Percentiles rank a stretch among this genome's conserved stretches.
Evolutionary conservation across 2,113 vertebrate species (phyloP).

Genomic region (Columba livia): DNA sequence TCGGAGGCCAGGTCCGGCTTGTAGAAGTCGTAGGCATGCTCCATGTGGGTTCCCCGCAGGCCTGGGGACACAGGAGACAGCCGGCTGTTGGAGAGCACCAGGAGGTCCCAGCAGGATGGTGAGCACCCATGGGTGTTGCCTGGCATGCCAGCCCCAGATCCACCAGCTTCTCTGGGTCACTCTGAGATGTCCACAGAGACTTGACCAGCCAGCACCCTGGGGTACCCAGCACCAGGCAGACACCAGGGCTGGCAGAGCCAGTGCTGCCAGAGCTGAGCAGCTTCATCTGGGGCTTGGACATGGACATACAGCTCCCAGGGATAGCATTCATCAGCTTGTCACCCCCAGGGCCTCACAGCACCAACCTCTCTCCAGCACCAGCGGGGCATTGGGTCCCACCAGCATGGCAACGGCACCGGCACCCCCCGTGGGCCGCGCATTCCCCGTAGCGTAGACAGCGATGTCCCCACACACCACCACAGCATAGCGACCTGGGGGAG

Average conservation of each 20-base stretch:
- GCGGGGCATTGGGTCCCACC: conserved; percentile 76
- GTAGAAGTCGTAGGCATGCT: conserved; percentile 80
- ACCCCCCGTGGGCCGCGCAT: conserved; percentile 70
- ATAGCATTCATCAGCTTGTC: fast-evolving
- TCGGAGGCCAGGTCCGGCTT: conserved; percentile 74
- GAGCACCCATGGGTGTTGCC: not conserved
- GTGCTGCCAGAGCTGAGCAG: not conserved
- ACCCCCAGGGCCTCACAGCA: not conserved
- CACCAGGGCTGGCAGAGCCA: not conserved
- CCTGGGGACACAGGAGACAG: conserved; percentile 40
- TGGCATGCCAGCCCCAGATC: not conserved
- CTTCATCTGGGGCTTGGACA: not conserved
- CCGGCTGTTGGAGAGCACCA: fast-evolving
- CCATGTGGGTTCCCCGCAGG: conserved; percentile 81
- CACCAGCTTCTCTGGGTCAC: not conserved
- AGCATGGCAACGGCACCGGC: conserved; percentile 81
- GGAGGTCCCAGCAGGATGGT: fast-evolving
- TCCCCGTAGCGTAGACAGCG: conserved; percentile 73
- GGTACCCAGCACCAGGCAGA: not conserved
- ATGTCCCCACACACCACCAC: conserved; percentile 82
- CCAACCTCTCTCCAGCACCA: conserved; percentile 78
- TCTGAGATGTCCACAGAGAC: not conserved
- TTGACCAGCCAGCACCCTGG: fast-evolving
- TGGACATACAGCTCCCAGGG: fast-evolving
- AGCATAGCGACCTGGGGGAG: conserved; percentile 70